Evolutionary conservation across 53 echinoderm and acorn worm genomes (phyloP).

Genomic region (Patiria pectinifera): DNA sequence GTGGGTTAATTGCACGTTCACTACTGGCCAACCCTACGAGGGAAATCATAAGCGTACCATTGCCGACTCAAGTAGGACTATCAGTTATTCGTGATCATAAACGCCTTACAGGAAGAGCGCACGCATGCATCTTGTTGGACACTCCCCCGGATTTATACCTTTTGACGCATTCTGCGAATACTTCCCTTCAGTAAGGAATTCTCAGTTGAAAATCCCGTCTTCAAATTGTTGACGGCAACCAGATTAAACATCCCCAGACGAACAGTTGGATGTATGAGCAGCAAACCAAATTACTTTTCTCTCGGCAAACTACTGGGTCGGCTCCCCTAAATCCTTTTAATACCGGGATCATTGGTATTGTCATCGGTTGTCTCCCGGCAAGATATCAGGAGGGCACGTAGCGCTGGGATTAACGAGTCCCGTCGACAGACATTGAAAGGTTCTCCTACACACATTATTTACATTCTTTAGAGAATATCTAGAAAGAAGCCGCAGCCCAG

Average conservation of each 20-base stretch:
- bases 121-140: background rate
- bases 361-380: background rate
- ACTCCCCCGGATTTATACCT: background rate
- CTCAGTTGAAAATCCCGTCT: background rate
- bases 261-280: background rate
- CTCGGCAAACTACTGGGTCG: background rate
- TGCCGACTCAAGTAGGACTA: background rate
- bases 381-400: background rate
- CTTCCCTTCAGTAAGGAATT: background rate
- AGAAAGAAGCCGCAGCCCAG: no score
- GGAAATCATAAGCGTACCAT: background rate
- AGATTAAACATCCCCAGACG: constrained; percentile 7
- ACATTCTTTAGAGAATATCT: no score
- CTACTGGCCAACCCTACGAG: background rate
- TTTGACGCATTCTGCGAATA: background rate
- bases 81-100: background rate
- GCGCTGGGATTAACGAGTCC: background rate
- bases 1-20: background rate
- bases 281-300: background rate
- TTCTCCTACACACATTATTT: no score
- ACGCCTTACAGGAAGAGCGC: background rate
- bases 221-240: background rate
- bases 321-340: background rate
- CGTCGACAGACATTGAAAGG: no score
- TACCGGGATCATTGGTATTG: background rate